phyloP scores from a whole-genome alignment of 1,140 invertebrate species.

The Tribolium madens region DNA sequence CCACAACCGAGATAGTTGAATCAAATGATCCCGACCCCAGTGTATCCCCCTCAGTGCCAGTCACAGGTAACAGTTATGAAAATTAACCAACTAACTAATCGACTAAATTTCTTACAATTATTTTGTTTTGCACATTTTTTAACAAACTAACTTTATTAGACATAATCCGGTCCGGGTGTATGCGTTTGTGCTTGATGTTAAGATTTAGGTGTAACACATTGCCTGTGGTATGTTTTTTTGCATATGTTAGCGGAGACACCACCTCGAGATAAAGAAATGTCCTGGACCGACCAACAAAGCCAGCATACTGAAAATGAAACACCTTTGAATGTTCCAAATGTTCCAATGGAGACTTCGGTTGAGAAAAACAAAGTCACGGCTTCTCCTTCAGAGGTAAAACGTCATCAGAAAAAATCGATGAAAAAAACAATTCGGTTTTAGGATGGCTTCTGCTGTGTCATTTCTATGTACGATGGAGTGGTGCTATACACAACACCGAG shows the following conservation, averaged over 20 bases:
- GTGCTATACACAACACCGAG: conserved; percentile 82
- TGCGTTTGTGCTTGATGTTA: conserved; percentile 43
- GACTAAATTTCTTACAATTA: background rate
- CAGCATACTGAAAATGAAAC: conserved; percentile 55
- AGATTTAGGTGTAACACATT: conserved; percentile 54
- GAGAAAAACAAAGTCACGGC: conserved; percentile 34
- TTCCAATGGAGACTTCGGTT: conserved; percentile 57
- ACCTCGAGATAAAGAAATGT: conserved; percentile 59
- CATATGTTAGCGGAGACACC: conserved; percentile 54
- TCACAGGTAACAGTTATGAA: conserved; percentile 54
- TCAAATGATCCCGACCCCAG: background rate
- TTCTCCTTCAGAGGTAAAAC: conserved; percentile 48
- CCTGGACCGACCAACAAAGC: conserved; percentile 34
- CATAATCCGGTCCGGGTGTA: conserved; percentile 9
- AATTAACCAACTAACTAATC: background rate
- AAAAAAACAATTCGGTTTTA: conserved; percentile 60
- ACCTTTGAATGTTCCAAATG: conserved; percentile 50
- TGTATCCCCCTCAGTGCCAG: conserved; percentile 18
- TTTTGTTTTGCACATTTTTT: background rate
- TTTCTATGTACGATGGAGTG: conserved; percentile 85
- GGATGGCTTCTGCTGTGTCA: conserved; percentile 82
- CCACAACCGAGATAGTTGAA: background rate
- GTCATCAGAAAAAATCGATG: background rate
- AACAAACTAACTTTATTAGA: conserved; percentile 30
- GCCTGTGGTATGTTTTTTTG: conserved; percentile 53